A percentile compares a stretch with the other conserved stretches of the same genome.
phyloP scores from a whole-genome alignment of 2,113 vertebrate species.

The Reinhardtius hippoglossoides region DNA sequence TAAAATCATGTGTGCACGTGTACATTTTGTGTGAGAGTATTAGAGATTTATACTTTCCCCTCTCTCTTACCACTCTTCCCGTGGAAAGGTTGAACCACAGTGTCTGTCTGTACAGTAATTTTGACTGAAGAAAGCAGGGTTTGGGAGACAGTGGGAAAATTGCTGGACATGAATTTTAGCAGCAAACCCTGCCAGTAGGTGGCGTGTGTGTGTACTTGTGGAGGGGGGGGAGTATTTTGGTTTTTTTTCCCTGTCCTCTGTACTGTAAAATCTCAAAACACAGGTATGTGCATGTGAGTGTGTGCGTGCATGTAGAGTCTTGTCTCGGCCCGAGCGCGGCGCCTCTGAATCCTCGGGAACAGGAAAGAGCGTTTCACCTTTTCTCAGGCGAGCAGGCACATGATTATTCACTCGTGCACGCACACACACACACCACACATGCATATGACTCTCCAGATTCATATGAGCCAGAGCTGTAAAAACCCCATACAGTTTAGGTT shows the following conservation, averaged over 20 bases:
- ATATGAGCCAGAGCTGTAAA: conserved; percentile 81
- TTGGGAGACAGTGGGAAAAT: conserved; percentile 44
- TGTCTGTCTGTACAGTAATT: conserved; percentile 69
- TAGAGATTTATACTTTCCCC: conserved; percentile 74
- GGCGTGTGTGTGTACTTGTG: conserved; percentile 57
- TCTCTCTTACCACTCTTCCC: conserved; percentile 69
- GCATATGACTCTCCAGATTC: conserved; percentile 73
- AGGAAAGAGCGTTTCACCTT: conserved; percentile 34
- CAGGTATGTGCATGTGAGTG: conserved; percentile 46
- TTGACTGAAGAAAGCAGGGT: conserved; percentile 67
- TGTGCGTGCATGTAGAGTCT: conserved; percentile 18
- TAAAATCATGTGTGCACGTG: conserved; percentile 74
- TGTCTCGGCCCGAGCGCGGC: conserved; percentile 27
- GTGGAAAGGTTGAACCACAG: conserved; percentile 67
- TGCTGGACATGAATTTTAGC: conserved; percentile 49
- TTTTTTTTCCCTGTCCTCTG: conserved; percentile 68
- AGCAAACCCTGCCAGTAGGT: conserved; percentile 59
- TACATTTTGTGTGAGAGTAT: conserved; percentile 74
- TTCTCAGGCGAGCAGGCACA: conserved; percentile 32
- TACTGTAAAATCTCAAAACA: conserved; percentile 77
- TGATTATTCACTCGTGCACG: conserved; percentile 12
- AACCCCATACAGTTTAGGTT: conserved; percentile 80
- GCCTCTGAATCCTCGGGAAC: conserved; percentile 21
- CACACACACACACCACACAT: conserved; percentile 45
- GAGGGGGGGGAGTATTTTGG: conserved; percentile 58